A percentile compares a stretch with the other conserved stretches of the same genome.
phyloP scores from a whole-genome alignment of 1,140 invertebrate genomes.

The Meloidogyne exigua region DNA sequence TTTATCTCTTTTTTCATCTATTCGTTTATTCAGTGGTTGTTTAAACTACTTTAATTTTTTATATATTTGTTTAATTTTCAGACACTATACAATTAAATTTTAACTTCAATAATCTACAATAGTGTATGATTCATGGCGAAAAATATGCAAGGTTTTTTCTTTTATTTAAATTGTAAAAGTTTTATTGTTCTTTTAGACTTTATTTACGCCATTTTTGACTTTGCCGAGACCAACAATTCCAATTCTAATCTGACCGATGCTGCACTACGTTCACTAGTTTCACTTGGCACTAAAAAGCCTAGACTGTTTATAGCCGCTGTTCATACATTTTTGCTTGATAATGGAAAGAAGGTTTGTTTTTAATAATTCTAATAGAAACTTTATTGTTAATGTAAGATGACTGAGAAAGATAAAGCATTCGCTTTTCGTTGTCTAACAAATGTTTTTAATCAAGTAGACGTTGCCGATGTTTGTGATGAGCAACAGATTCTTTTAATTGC shows the following conservation, averaged over 20 bases:
- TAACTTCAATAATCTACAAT: neutral
- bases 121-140: neutral
- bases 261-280: slow-evolving; percentile 37
- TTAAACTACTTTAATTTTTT: neutral
- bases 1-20: neutral
- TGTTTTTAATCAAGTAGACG: slow-evolving; percentile 35
- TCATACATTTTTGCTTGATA: slow-evolving; percentile 50
- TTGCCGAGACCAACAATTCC: slow-evolving; percentile 33
- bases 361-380: neutral
- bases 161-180: neutral
- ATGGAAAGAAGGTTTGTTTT: slow-evolving; percentile 43
- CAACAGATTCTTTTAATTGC: slow-evolving; percentile 59
- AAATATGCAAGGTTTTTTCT: neutral
- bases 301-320: slow-evolving; percentile 43
- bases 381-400: slow-evolving; percentile 37
- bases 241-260: slow-evolving; percentile 31
- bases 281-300: slow-evolving; percentile 47
- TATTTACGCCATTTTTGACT: slow-evolving; percentile 53
- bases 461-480: slow-evolving; percentile 53
- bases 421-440: slow-evolving; percentile 41
- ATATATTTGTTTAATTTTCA: neutral
- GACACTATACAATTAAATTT: neutral
- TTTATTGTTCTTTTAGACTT: slow-evolving; percentile 41
- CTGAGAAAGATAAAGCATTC: slow-evolving; percentile 43
- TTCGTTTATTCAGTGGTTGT: neutral